These are phyloP conservation scores for Phenacoccus solenopsis DNA, from an alignment of 1,140 invertebrate species.

Conservation along the genomic window DNA sequence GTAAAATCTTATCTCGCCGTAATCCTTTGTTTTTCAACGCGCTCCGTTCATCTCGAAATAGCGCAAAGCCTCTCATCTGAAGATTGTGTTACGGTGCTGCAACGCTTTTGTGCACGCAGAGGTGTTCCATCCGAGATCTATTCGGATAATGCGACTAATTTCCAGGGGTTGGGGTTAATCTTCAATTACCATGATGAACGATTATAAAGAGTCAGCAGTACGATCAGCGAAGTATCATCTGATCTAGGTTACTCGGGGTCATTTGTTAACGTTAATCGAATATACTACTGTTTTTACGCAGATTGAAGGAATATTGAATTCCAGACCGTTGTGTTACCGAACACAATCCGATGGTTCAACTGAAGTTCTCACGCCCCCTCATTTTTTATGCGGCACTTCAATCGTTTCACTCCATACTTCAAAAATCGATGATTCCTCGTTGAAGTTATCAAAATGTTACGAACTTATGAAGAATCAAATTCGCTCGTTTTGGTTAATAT, in stretches of 20 bases:
- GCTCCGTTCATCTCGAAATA: slow-evolving; percentile 29
- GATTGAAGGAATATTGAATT: slow-evolving; percentile 32
- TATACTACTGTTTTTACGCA: slow-evolving; percentile 28
- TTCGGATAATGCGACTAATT: slow-evolving; percentile 32
- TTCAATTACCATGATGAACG: not conserved
- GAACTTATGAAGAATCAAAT: slow-evolving; percentile 23
- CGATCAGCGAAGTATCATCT: not conserved
- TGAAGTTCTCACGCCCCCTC: slow-evolving; percentile 27
- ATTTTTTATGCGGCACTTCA: slow-evolving; percentile 28
- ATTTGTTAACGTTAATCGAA: slow-evolving; percentile 29
- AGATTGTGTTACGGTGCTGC: slow-evolving; percentile 26
- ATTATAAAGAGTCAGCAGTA: not conserved
- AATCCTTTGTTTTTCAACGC: slow-evolving; percentile 24
- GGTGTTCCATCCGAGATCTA: slow-evolving; percentile 26
- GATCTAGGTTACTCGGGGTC: not conserved
- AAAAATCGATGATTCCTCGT: slow-evolving; percentile 31
- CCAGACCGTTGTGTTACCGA: slow-evolving; percentile 31
- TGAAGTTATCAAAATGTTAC: slow-evolving; percentile 22
- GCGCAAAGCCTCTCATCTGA: slow-evolving; percentile 23
- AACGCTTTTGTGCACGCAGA: slow-evolving; percentile 30
- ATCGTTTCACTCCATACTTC: slow-evolving; percentile 31
- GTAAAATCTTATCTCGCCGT: slow-evolving; percentile 28
- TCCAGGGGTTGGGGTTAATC: slow-evolving; percentile 29
- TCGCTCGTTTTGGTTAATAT: slow-evolving; percentile 28
- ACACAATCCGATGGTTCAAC: slow-evolving; percentile 28